Base-by-base conservation (phyloP, 2,113 vertebrate genomes). In the Tursiops truncatus region DNA sequence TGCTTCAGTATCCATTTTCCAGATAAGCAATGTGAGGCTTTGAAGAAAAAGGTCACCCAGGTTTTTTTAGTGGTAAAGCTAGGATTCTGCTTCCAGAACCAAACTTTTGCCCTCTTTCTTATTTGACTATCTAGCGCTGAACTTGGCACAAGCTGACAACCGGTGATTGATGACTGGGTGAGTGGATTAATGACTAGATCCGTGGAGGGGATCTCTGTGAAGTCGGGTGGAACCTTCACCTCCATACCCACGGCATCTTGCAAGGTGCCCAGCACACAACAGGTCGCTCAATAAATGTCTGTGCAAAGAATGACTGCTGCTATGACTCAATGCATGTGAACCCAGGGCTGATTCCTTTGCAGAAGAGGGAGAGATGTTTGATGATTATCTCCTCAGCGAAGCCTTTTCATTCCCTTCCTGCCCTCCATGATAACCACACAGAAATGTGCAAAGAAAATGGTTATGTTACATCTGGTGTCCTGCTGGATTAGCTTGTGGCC, bases 401-500 rank as follows among this genome's bases (percentile, higher is more conserved):
- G 92, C 28, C 89, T 74, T 63, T 91, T 60, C 67, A 47, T 62
- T 26, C n/a, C 53, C 21, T 36, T 4, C n/a, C 85, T 36, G 10
- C 33, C 82, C 86, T 95, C 36, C 44, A 12, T 11, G 86, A 96
- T 81, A 95, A 85, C 87, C 86, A 77, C 10, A 63, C 1, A 82
- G 63, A 94, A 82, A 86, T 13, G 63, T 31, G 31, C 3, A n/a
- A 70, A 74, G 53, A 79, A 82, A 67, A 95, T 4, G 41, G 41
- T 93, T 70, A 11, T 79, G 85, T 89, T 83, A 68, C 82, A 82
- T 82, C 26, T 21, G 81, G 14, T 70, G 13, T 94, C 93, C 82
- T 93, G 89, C 56, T 91, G 97, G 94, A 94, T 97, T 93, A 97
- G 91, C 36, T 2, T 70, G 87, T 96, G 95, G 86, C 94, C 93